These are phyloP conservation scores for Drosophila bocqueti DNA, from an alignment of 1,140 invertebrate genomes.

Conservation along the genomic window DNA sequence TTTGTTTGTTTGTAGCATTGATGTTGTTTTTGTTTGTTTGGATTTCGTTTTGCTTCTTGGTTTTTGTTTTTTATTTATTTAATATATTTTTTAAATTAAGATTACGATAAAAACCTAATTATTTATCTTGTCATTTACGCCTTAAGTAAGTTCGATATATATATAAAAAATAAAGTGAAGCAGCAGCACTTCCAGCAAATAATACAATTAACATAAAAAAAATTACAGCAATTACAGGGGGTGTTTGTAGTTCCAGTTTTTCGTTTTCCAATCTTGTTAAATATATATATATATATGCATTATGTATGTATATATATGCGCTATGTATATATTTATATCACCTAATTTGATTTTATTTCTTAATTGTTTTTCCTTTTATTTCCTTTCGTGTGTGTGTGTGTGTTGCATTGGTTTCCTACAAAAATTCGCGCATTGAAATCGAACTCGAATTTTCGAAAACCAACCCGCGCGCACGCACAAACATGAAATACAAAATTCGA, in stretches of 20 bases:
- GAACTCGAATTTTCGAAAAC: not conserved
- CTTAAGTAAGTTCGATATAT: constrained; percentile 72
- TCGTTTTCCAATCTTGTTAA: constrained; percentile 20
- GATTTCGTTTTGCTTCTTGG: constrained; percentile 27
- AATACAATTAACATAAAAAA: constrained; percentile 79
- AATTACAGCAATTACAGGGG: constrained; percentile 66
- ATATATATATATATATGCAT: constrained; percentile 19
- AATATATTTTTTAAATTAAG: constrained; percentile 73
- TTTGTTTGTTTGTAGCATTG: constrained; percentile 40
- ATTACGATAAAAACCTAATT: constrained; percentile 79
- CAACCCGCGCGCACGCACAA: constrained; percentile 23
- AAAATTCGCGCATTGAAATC: constrained; percentile 1
- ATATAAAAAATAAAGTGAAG: constrained; percentile 68
- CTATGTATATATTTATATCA: constrained; percentile 52
- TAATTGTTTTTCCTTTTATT: constrained; percentile 34
- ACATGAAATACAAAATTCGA: constrained; percentile 32
- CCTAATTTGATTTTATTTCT: constrained; percentile 51
- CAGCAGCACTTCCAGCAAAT: constrained; percentile 77
- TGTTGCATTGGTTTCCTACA: not conserved
- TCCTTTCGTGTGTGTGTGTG: constrained; percentile 1
- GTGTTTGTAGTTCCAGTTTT: constrained; percentile 22
- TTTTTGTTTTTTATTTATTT: constrained; percentile 67
- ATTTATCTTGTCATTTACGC: constrained; percentile 79
- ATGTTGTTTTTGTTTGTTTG: constrained; percentile 29
- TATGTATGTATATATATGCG: constrained; percentile 39